A percentile compares a stretch with the other conserved stretches of the same genome.
Conservation (phyloP, 2,113 vertebrate species). For the Zapus hudsonius region DNA sequence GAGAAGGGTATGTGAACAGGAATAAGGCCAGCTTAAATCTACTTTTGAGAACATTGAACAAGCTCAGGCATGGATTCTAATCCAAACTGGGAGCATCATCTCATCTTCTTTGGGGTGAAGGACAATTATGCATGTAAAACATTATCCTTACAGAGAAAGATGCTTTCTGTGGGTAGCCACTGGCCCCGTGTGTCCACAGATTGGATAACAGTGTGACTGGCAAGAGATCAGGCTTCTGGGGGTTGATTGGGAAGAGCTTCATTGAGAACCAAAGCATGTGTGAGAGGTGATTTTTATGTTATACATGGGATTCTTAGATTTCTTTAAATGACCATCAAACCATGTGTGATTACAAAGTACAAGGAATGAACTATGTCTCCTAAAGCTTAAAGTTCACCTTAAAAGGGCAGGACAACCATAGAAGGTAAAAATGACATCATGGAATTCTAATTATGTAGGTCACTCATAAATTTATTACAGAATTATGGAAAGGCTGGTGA, state of each 20-base stretch:
- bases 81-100: background rate
- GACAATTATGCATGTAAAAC: background rate
- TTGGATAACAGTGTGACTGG: background rate
- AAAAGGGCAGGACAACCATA: background rate
- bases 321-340: background rate
- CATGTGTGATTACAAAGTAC: background rate
- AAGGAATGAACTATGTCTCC: background rate
- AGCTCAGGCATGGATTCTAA: too few relatives aligned
- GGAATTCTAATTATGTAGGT: background rate
- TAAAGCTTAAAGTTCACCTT: constrained; percentile 35
- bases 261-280: background rate
- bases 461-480: background rate
- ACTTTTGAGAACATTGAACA: background rate
- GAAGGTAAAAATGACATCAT: background rate
- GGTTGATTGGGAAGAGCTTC: background rate
- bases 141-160: background rate
- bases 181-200: background rate
- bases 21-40: background rate
- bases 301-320: background rate
- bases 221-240: background rate
- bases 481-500: background rate
- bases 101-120: background rate
- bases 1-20: background rate
- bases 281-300: background rate
- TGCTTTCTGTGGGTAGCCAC: background rate